These are phyloP conservation scores for Plestiodon gilberti DNA, from an alignment of 2,113 vertebrate species.

Conservation along the genomic window DNA sequence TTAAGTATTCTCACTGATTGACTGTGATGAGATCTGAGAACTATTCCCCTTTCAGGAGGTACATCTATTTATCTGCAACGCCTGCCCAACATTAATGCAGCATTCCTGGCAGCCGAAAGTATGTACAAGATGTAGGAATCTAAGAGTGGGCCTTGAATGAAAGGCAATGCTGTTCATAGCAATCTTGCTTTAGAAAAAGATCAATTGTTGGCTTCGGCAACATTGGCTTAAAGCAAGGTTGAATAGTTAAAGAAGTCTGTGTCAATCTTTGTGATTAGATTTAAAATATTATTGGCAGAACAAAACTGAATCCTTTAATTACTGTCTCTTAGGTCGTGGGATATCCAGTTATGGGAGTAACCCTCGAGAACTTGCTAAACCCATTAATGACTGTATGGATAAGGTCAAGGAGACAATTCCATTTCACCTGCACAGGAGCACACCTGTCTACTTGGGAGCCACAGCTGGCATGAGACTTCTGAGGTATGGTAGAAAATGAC, in stretches of 20 bases:
- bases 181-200: not conserved
- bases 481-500: conserved; percentile 76
- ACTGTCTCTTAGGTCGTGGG: conserved; percentile 78
- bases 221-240: not conserved
- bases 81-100: not conserved
- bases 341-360: conserved; percentile 86
- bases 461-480: conserved; percentile 96
- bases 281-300: conserved; percentile 40
- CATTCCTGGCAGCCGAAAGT: not conserved
- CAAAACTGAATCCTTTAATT: conserved; percentile 48
- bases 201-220: too few species aligned
- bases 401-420: conserved; percentile 79
- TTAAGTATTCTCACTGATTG: not conserved
- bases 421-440: conserved; percentile 75
- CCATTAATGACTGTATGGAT: conserved; percentile 81
- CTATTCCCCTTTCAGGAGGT: not conserved
- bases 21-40: not conserved
- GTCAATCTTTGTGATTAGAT: conserved; percentile 31
- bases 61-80: not conserved
- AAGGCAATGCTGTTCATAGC: not conserved
- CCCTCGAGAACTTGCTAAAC: conserved; percentile 62
- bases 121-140: not conserved
- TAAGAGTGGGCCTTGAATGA: not conserved
- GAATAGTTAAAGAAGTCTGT: not conserved
- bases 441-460: conserved; percentile 88